Conservation (phyloP, 2,888 invertebrate genomes). For the Bugulina stolonifera region DNA sequence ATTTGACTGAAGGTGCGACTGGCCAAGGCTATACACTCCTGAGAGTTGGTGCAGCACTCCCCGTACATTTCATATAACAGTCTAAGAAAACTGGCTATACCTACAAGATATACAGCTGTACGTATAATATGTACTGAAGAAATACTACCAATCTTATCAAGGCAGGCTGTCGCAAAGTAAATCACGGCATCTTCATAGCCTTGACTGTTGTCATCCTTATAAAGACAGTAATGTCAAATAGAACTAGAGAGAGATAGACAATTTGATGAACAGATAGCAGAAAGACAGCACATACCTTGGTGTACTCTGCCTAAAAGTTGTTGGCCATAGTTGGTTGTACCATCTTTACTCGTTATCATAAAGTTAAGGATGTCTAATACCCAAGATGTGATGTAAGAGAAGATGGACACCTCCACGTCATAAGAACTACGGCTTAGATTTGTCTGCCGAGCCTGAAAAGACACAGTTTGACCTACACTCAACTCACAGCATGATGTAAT, state of each 20-base stretch:
- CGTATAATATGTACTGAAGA: too few relatives aligned
- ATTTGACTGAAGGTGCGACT: not conserved
- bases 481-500: too few relatives aligned
- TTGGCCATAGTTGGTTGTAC: constrained; percentile 1
- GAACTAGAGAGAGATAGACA: too few relatives aligned
- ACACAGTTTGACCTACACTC: not conserved
- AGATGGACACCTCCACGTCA: not conserved
- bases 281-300: not conserved
- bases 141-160: too few relatives aligned
- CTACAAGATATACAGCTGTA: too few relatives aligned
- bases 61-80: not conserved
- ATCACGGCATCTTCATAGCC: too few relatives aligned
- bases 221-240: too few relatives aligned
- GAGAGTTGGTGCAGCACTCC: not conserved
- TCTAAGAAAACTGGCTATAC: not conserved
- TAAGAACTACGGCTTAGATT: not conserved
- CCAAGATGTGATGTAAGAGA: not conserved
- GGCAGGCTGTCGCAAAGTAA: too few relatives aligned
- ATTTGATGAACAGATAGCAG: too few relatives aligned
- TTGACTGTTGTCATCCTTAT: too few relatives aligned
- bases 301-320: not conserved
- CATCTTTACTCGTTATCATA: not conserved
- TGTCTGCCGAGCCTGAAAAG: not conserved
- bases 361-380: not conserved
- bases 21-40: not conserved